These are phyloP conservation scores for Stenotaenia linearis DNA, from an alignment of 2,888 invertebrate species.

Conservation along the genomic window DNA sequence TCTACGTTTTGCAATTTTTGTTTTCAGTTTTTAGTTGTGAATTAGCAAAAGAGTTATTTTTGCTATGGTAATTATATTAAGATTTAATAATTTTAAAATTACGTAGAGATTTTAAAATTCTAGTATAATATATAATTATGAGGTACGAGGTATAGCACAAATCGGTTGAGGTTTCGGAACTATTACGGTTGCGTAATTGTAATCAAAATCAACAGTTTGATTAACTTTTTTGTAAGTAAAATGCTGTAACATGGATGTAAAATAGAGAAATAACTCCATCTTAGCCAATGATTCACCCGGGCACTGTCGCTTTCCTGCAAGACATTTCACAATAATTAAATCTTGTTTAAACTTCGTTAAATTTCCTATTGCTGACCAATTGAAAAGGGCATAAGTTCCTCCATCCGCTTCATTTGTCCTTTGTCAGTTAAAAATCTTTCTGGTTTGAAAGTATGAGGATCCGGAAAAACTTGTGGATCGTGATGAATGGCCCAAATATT, in stretches of 20 bases:
- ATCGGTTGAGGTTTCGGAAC: not conserved
- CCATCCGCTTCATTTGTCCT: not conserved
- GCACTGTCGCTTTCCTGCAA: slow-evolving; percentile 13
- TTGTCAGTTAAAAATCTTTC: not conserved
- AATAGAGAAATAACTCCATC: not conserved
- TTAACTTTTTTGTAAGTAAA: not conserved
- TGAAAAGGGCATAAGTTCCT: not conserved
- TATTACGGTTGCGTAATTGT: not conserved
- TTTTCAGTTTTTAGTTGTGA: too few species aligned
- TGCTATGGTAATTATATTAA: not conserved
- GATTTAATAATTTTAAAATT: not conserved
- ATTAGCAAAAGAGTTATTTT: too few species aligned
- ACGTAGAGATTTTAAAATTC: not conserved
- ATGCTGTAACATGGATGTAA: not conserved
- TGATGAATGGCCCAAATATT: not conserved
- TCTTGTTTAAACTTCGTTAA: not conserved
- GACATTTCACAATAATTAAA: not conserved
- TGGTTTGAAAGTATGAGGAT: not conserved
- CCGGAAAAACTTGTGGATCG: not conserved
- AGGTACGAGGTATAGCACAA: not conserved
- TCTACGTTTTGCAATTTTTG: too few species aligned
- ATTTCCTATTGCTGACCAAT: not conserved
- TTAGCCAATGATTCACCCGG: slow-evolving; percentile 18
- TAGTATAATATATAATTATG: not conserved
- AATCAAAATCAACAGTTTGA: not conserved